Evolutionary conservation across 1,140 invertebrate genomes (phyloP).

Genomic region (Mizuhopecten yessoensis): DNA sequence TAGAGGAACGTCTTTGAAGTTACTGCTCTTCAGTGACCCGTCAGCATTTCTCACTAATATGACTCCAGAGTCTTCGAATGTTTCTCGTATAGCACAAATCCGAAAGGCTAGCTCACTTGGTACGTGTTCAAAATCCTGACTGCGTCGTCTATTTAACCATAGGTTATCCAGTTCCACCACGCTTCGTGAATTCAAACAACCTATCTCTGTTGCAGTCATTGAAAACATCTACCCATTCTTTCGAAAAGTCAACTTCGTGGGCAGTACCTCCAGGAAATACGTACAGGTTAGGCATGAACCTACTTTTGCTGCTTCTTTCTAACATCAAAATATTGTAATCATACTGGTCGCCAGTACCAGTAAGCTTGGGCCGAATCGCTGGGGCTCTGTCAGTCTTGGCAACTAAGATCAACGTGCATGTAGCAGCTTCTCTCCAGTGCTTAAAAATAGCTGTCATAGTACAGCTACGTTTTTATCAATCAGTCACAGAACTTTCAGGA

Average conservation of each 20-base stretch:
- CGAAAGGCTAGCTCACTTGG: constrained; percentile 89
- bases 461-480: neutral
- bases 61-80: constrained; percentile 95
- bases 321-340: constrained; percentile 87
- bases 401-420: constrained; percentile 82
- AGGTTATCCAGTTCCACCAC: constrained; percentile 52
- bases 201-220: constrained; percentile 58
- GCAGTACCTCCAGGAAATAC: constrained; percentile 93
- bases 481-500: neutral
- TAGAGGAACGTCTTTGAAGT: neutral
- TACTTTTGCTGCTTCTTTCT: constrained; percentile 87
- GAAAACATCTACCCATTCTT: constrained; percentile 88
- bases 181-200: constrained; percentile 61
- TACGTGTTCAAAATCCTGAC: constrained; percentile 66
- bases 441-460: constrained; percentile 75
- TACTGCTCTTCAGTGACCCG: constrained; percentile 30
- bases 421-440: constrained; percentile 83
- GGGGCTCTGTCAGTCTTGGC: constrained; percentile 67
- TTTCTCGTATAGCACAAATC: constrained; percentile 94
- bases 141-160: constrained; percentile 72
- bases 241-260: constrained; percentile 87
- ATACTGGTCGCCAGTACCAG: constrained; percentile 5
- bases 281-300: constrained; percentile 89
- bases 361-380: too few relatives aligned
- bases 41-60: constrained; percentile 87